Base-by-base conservation (phyloP, 2,888 invertebrate genomes). In the Molanna angustata region DNA sequence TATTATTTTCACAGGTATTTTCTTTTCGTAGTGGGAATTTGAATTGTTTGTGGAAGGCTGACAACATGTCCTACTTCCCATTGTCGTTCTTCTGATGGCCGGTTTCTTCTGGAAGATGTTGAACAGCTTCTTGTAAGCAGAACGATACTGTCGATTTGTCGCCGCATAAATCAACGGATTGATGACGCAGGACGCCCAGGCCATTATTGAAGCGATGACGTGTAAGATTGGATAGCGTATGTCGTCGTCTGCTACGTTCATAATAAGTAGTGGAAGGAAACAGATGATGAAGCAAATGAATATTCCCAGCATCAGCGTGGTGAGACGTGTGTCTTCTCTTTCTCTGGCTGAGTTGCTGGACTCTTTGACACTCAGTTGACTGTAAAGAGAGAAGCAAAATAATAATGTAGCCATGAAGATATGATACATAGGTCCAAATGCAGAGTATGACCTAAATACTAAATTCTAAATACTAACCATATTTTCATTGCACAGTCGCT, bases 91-190 rank as follows among this genome's bases (percentile, higher is more conserved):
- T 47, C 67, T 62, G 1, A 69, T 63, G 1, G 70, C 71, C 0
- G 73, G 69, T 42, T 69, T 73, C 33, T 70, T 74, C 48, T 69
- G 69, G 55, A 73, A 76, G 7, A 33, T 22, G 58, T 70, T 74
- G 7, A 82, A 68, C 17, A 82, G 66, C 62, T 80, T 80, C 2
- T 73, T 75, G 63, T 82, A 83, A 1, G 82, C 83, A 1, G 80
- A 77, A 56, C 80, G 65, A 66, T 94, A 94, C 64, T 91, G 89
- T 59, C 89, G 80, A 69, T 93, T 94, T 61, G 91, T 91, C 4
- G 88, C 89, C 2, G 93, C 93, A 71, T 94, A 94, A 60, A 94
- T 91, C 57, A 94, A 80, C 0, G 94, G 94, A 71, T 94, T 94
- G 61, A 93, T 80, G 45, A 93, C 92, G 54, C 91, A 88, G 0